Base-by-base conservation (phyloP, 2,888 invertebrate species). In the Epsilonema sp. region DNA sequence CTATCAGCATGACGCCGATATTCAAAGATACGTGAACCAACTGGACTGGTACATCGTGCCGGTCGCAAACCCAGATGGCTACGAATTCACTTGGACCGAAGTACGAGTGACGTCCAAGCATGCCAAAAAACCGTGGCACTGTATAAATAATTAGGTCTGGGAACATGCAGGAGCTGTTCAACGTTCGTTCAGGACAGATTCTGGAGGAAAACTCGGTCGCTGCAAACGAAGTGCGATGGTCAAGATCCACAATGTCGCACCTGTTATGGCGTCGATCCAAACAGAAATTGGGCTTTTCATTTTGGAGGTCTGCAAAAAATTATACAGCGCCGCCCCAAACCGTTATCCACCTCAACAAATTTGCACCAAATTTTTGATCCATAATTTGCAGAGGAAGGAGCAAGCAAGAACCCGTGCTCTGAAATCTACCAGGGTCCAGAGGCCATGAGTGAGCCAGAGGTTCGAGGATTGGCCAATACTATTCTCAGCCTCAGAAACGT, bases 21-120 rank as follows among this genome's bases (percentile, higher is more conserved):
- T 58, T 37, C 55, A 55, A 0, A 25, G 48, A 13, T 49, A 54
- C 22, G 39, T 58, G 25, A 50, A 60, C 40, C 55, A 57, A 42
- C 60, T 59, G 50, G 59, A 61, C 44, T 61, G 58, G 56, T 58
- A 55, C 52, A 58, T 61, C 37, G 49, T 61, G 5, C 61, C 61
- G 0, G 56, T 59, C 41, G 56, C 56, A 3, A 61, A 61, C 49
- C 61, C 61, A 2, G 61, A 61, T 44, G 61, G 61, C 8, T 61
- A 60, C 46, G 58, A 58, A 48, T 61, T 58, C 53, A 55, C 31
- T 31, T 31, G 31, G 31, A 31, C n/a, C n/a, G n/a, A n/a, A n/a
- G n/a, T n/a, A n/a, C n/a, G n/a, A n/a, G n/a, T n/a, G n/a, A n/a
- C n/a, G n/a, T n/a, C n/a, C n/a, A n/a, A n/a, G n/a, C n/a, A n/a